Percentiles rank a stretch among this genome's conserved stretches.
These are phyloP conservation scores for Myotis brandtii DNA, from an alignment of 2,113 vertebrate genomes.

Conservation along the genomic window DNA sequence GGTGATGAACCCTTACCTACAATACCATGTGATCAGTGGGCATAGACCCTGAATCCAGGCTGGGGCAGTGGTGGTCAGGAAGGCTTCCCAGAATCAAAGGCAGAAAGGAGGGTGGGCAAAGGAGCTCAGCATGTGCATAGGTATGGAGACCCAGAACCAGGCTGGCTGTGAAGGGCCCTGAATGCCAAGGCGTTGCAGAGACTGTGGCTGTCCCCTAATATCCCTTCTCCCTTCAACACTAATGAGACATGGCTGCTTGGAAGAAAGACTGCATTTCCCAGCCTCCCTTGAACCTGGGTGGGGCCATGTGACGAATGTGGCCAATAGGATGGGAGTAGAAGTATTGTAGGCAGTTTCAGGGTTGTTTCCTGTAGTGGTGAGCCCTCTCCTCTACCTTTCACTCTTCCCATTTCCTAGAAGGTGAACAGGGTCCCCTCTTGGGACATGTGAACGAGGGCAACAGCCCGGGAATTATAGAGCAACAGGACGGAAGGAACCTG, in stretches of 20 bases:
- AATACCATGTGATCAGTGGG: not conserved
- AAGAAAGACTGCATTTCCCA: constrained; percentile 43
- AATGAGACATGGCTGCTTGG: not conserved
- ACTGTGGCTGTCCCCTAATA: not conserved
- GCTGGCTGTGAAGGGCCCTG: not conserved
- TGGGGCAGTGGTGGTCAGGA: not conserved
- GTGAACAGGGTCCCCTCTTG: not conserved
- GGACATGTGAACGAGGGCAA: not conserved
- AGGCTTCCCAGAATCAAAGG: not conserved
- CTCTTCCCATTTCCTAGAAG: not conserved
- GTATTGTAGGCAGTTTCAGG: not conserved
- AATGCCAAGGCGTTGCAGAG: not conserved
- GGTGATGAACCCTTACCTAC: not conserved
- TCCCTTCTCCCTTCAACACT: not conserved
- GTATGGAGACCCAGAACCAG: not conserved
- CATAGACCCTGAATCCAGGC: not conserved
- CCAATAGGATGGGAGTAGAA: not conserved
- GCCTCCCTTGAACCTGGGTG: not conserved
- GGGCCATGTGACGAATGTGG: not conserved
- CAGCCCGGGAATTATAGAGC: not conserved
- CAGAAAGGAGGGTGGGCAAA: not conserved
- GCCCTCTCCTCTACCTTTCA: not conserved
- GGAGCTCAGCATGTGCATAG: not conserved
- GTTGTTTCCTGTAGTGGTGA: not conserved
- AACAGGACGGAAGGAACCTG: not conserved